A percentile compares a stretch with the other conserved stretches of the same genome.
These are phyloP conservation scores for Platalea minor DNA, from an alignment of 2,797 vertebrate genomes.

Conservation along the genomic window DNA sequence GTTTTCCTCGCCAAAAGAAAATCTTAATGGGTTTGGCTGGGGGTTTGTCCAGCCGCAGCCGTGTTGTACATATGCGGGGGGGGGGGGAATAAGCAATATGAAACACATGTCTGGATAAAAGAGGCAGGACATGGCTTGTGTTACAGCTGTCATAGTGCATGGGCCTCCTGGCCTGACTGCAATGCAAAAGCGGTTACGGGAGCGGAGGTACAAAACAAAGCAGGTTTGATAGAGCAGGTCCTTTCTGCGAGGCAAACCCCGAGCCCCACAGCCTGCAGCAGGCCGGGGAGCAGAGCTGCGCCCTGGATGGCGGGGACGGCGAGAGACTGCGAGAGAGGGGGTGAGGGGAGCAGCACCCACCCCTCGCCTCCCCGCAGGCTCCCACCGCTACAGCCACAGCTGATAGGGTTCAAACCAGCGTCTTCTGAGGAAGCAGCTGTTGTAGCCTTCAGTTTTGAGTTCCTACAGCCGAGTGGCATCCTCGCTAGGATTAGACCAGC, in stretches of 20 bases:
- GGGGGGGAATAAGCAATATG: not conserved
- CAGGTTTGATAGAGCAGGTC: not conserved
- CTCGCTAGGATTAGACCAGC: not conserved
- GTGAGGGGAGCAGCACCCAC: not conserved
- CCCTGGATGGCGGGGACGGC: not conserved
- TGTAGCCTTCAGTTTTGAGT: not conserved
- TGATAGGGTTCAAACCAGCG: not conserved
- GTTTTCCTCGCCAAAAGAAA: not conserved
- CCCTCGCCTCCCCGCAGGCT: not conserved
- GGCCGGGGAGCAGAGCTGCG: not conserved
- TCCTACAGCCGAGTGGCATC: not conserved
- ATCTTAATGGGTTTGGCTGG: constrained; percentile 24
- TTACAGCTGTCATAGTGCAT: not conserved
- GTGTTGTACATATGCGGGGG: not conserved
- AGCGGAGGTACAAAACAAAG: not conserved
- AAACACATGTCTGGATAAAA: constrained; percentile 24
- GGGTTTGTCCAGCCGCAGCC: constrained; percentile 23
- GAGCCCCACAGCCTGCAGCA: not conserved
- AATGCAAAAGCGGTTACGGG: not conserved
- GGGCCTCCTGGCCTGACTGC: not conserved
- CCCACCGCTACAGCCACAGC: not conserved
- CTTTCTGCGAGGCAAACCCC: not conserved
- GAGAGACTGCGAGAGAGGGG: not conserved
- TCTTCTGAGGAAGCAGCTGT: not conserved
- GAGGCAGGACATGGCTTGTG: constrained; percentile 16